Evolutionary conservation across 2,113 vertebrate genomes (phyloP).

Genomic region (Hemichromis elongatus): DNA sequence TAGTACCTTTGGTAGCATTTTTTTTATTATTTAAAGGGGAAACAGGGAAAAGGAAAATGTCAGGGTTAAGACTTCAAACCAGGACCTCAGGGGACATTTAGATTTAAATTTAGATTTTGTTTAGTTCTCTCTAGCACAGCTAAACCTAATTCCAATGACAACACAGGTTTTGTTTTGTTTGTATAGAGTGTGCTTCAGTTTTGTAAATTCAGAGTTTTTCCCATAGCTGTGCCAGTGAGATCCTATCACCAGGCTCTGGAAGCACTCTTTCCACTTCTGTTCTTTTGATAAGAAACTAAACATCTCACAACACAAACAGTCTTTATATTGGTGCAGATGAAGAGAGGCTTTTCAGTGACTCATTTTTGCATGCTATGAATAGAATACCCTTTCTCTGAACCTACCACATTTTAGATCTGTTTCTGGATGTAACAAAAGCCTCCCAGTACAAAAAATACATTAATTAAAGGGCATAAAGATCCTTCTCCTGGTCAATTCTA

Average conservation of each 20-base stretch:
- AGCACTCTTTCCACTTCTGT: slow-evolving; percentile 30
- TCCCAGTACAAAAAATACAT: slow-evolving; percentile 3
- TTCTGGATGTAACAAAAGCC: slow-evolving; percentile 23
- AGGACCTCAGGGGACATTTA: neutral
- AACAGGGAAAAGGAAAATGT: neutral
- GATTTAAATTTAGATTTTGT: neutral
- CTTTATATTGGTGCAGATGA: slow-evolving; percentile 28
- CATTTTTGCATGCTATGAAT: slow-evolving; percentile 47
- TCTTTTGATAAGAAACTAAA: slow-evolving; percentile 41
- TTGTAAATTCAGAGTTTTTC: slow-evolving; percentile 5
- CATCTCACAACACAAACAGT: slow-evolving; percentile 14
- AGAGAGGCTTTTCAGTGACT: slow-evolving; percentile 38
- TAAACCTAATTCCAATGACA: neutral
- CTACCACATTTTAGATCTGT: slow-evolving; percentile 7
- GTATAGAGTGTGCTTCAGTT: neutral
- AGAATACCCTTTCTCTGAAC: slow-evolving; percentile 44
- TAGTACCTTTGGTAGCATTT: neutral
- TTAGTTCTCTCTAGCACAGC: neutral
- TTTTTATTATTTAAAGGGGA: neutral
- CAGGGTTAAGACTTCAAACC: neutral
- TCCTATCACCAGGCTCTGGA: slow-evolving; percentile 1
- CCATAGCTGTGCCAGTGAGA: neutral
- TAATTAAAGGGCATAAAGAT: slow-evolving; percentile 39
- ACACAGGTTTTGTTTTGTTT: neutral
- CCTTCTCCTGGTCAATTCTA: neutral